Percentiles rank a stretch among this genome's conserved stretches.
Conservation (phyloP, 2,888 invertebrate genomes). For the Hypena proboscidalis region DNA sequence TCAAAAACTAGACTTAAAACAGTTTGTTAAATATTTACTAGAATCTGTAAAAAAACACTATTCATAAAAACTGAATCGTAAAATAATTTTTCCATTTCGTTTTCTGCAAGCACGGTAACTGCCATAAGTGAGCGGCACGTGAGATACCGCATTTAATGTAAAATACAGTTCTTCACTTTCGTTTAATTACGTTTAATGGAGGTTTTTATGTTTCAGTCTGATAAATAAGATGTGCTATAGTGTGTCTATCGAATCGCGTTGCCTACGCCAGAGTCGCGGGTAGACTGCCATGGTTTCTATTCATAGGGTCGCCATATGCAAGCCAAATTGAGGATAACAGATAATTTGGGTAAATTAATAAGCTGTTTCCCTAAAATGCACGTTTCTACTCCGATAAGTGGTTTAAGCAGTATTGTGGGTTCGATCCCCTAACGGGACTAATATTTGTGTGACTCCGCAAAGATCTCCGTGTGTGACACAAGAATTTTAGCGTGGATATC, state of each 20-base stretch:
- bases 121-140: slow-evolving; percentile 2
- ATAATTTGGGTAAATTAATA: no score
- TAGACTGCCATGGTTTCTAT: slow-evolving; percentile 59
- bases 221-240: slow-evolving; percentile 32
- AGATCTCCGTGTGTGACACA: no score
- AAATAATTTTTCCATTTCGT: slow-evolving; percentile 2
- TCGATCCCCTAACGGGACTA: no score
- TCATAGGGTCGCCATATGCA: slow-evolving; percentile 48
- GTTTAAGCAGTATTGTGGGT: no score
- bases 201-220: slow-evolving; percentile 21
- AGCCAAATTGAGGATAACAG: slow-evolving; percentile 33
- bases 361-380: no score
- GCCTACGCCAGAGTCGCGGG: slow-evolving; percentile 39
- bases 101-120: slow-evolving; percentile 12
- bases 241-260: slow-evolving; percentile 40
- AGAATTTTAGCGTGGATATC: no score
- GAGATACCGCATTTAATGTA: slow-evolving; percentile 3
- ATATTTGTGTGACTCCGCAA: no score
- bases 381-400: no score
- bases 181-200: slow-evolving; percentile 37
- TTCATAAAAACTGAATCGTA: neutral
- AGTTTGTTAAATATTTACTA: neutral
- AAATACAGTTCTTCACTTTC: slow-evolving; percentile 31
- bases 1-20: no score
- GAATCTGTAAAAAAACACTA: neutral